A percentile compares a stretch with the other conserved stretches of the same genome.
phyloP scores from a whole-genome alignment of 2,888 invertebrate species.

The Pecten maximus region DNA sequence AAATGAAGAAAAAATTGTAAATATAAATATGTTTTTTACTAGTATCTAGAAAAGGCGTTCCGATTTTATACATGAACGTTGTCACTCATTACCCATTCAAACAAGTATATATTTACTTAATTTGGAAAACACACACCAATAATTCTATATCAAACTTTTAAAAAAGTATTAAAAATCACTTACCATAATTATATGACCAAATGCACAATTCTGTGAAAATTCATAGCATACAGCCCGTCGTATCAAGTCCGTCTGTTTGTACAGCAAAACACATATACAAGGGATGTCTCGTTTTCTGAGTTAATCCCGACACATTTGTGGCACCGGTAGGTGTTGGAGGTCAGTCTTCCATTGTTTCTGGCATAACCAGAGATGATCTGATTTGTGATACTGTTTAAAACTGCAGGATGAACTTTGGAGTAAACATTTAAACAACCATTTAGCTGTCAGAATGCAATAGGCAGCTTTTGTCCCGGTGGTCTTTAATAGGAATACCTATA shows the following conservation, averaged over 20 bases:
- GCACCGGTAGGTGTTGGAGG: not conserved
- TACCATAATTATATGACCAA: not conserved
- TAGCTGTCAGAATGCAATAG: slow-evolving; percentile 9
- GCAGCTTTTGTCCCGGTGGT: not conserved
- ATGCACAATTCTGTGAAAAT: not conserved
- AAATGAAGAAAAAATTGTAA: too few relatives aligned
- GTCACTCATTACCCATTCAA: too few relatives aligned
- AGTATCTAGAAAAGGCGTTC: too few relatives aligned
- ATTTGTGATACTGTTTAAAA: not conserved
- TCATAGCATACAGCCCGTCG: not conserved
- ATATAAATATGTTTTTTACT: too few relatives aligned
- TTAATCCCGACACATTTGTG: not conserved
- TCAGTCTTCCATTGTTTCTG: not conserved
- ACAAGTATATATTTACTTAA: too few relatives aligned
- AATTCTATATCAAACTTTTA: not conserved
- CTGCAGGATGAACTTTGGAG: slow-evolving; percentile 25
- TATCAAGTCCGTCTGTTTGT: not conserved
- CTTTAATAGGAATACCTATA: not conserved
- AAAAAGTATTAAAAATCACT: not conserved
- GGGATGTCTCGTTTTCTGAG: not conserved
- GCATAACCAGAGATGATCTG: not conserved
- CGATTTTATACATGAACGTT: too few relatives aligned
- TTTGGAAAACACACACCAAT: too few relatives aligned
- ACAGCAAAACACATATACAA: not conserved
- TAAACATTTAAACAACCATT: not conserved